These are phyloP conservation scores for Danio jaintianensis DNA, from an alignment of 2,797 vertebrate species.

Conservation along the genomic window DNA sequence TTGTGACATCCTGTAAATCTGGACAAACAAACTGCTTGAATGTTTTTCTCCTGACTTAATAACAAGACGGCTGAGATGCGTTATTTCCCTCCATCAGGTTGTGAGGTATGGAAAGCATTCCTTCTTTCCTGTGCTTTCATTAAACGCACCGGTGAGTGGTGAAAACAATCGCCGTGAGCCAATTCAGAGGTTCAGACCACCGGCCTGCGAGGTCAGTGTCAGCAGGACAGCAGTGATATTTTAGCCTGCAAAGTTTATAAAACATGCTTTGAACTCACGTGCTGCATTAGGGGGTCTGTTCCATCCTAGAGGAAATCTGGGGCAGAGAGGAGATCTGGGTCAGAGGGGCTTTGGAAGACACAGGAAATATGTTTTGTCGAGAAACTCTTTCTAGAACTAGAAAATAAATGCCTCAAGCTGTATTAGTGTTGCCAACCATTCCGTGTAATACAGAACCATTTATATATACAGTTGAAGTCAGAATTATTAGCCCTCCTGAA, in stretches of 20 bases:
- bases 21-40: conserved; percentile 9
- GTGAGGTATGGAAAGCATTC: conserved; percentile 28
- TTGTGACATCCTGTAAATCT: conserved; percentile 29
- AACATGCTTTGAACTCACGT: conserved; percentile 9
- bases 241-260: conserved; percentile 14
- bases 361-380: background rate
- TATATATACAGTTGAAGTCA: no score
- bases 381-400: conserved; percentile 2
- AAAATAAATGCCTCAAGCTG: background rate
- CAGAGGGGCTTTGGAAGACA: background rate
- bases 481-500: no score
- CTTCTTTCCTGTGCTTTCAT: conserved; percentile 32
- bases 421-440: no score
- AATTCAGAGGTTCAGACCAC: conserved; percentile 37
- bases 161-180: conserved; percentile 16
- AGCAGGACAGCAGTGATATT: conserved; percentile 37
- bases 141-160: background rate
- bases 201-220: conserved; percentile 9
- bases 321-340: background rate
- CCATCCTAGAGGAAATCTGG: background rate
- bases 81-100: background rate
- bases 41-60: conserved; percentile 18
- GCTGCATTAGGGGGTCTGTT: background rate
- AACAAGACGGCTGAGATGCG: background rate
- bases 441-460: no score